Conservation (phyloP, 2,888 invertebrate species). For the Ichneumoninae sp. region DNA sequence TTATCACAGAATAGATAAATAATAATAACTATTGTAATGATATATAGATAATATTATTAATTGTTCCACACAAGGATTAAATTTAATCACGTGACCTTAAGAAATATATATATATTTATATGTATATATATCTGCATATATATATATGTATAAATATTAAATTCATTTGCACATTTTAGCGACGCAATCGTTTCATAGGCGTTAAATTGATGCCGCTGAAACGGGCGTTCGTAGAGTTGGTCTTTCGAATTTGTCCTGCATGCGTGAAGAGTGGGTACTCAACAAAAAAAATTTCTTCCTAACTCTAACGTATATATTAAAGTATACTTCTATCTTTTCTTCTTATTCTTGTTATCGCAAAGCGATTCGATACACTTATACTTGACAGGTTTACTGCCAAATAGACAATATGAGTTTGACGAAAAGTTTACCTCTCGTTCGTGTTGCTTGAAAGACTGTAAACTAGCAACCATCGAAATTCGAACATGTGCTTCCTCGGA, state of each 20-base stretch:
- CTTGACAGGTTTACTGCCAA: constrained; percentile 20
- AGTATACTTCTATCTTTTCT: constrained; percentile 25
- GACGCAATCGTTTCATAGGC: constrained; percentile 38
- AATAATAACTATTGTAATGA: constrained; percentile 30
- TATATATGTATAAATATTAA: constrained; percentile 10
- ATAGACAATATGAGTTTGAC: background rate
- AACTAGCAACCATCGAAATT: background rate
- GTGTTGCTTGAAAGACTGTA: background rate
- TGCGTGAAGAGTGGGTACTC: background rate
- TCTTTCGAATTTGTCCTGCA: constrained; percentile 56
- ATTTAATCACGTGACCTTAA: constrained; percentile 45
- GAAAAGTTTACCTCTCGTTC: background rate
- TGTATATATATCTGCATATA: background rate
- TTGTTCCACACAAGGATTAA: constrained; percentile 46
- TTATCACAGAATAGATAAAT: constrained; percentile 56
- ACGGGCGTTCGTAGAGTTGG: constrained; percentile 35
- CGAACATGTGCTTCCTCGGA: background rate
- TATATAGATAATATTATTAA: constrained; percentile 26
- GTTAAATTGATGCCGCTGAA: constrained; percentile 9
- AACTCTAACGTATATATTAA: constrained; percentile 2
- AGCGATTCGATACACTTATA: background rate
- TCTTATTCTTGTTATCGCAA: constrained; percentile 27
- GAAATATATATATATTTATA: constrained; percentile 31
- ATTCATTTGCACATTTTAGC: constrained; percentile 55
- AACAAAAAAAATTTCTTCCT: background rate